phyloP scores from a whole-genome alignment of 2,888 invertebrate genomes.

The Aspidiotus destructor region DNA sequence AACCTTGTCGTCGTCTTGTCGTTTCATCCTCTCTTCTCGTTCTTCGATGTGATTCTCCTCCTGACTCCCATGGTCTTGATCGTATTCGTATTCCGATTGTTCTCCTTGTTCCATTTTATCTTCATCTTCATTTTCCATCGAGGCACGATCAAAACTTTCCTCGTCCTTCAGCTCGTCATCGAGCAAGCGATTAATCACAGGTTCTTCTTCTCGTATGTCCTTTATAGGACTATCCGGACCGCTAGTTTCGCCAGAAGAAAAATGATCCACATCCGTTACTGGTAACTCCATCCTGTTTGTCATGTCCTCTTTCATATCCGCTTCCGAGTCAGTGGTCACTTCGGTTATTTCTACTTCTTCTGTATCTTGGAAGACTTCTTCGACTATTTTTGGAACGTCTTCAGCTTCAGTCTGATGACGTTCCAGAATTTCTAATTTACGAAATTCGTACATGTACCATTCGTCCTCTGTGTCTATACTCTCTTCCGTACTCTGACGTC shows the following conservation, averaged over 20 bases:
- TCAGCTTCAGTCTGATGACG: conserved; percentile 62
- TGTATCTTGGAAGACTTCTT: conserved; percentile 22
- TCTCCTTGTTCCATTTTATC: background rate
- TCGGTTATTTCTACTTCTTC: conserved; percentile 38
- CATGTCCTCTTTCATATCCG: conserved; percentile 38
- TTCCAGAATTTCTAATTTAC: conserved; percentile 78
- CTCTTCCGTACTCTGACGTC: conserved; percentile 83
- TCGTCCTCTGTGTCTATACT: conserved; percentile 89
- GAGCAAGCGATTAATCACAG: background rate
- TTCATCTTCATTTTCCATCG: background rate
- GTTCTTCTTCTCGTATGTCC: conserved; percentile 6
- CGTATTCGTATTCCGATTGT: conserved; percentile 59
- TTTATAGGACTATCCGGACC: conserved; percentile 68
- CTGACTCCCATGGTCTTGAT: conserved; percentile 42
- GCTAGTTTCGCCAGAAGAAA: conserved; percentile 76
- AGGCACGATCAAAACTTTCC: background rate
- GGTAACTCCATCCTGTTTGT: conserved; percentile 43
- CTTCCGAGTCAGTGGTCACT: conserved; percentile 33
- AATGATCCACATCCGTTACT: background rate
- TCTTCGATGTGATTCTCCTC: conserved; percentile 39
- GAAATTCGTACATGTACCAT: conserved; percentile 81
- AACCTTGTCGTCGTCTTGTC: conserved; percentile 33
- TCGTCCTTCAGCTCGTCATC: background rate
- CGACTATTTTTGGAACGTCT: conserved; percentile 46
- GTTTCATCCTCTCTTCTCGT: conserved; percentile 38